Conservation (phyloP, 2,113 vertebrate genomes). For the Onychostruthus taczanowskii region DNA sequence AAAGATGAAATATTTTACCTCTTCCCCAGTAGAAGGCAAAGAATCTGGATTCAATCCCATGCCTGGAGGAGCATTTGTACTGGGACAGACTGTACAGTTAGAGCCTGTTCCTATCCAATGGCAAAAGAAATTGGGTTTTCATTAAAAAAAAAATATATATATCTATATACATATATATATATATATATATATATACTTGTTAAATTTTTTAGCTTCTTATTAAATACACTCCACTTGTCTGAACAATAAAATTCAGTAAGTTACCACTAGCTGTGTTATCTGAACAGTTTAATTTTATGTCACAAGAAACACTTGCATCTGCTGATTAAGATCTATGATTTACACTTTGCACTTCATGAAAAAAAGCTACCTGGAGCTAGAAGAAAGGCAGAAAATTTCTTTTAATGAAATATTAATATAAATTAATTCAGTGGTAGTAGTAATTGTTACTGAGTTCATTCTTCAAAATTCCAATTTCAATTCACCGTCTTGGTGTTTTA, state of each 20-base stretch:
- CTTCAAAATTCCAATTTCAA: constrained; percentile 9
- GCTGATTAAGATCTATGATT: constrained; percentile 27
- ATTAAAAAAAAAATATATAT: background rate
- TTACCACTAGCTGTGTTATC: background rate
- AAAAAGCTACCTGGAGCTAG: constrained; percentile 39
- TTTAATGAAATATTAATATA: constrained; percentile 44
- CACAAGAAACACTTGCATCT: constrained; percentile 26
- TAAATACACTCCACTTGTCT: background rate
- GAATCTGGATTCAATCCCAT: background rate
- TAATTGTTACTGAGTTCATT: constrained; percentile 9
- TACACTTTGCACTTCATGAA: background rate
- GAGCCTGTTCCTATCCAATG: background rate
- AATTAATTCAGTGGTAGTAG: constrained; percentile 34
- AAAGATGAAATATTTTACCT: background rate
- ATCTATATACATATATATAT: background rate
- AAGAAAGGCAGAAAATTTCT: background rate
- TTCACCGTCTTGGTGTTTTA: background rate
- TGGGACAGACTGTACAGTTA: background rate
- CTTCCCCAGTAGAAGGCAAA: background rate
- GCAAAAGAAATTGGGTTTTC: background rate
- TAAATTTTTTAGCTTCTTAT: background rate
- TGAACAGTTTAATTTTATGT: constrained; percentile 4
- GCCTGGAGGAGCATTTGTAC: background rate
- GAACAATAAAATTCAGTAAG: background rate
- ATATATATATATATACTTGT: background rate